Evolutionary conservation across 2,113 vertebrate genomes (phyloP).

Genomic region (Brachionichthys hirsutus): DNA sequence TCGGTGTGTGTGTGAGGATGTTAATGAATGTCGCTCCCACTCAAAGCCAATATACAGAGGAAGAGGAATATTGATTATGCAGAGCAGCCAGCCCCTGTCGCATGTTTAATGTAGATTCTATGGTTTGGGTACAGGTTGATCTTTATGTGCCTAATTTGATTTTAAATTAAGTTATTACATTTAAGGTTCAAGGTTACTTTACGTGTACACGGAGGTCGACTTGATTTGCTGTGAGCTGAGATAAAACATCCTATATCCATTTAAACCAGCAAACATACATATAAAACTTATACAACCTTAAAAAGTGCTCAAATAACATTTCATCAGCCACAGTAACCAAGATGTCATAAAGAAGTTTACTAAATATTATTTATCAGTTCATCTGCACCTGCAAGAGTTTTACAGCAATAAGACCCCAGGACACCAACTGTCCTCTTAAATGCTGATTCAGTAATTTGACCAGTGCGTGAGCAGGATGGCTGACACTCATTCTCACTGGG

Average conservation of each 20-base stretch:
- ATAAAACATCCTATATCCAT: too few species aligned
- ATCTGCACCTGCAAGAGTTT: not conserved
- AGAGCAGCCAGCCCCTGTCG: not conserved
- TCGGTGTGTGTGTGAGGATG: constrained; percentile 3
- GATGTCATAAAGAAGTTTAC: too few species aligned
- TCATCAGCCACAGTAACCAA: too few species aligned
- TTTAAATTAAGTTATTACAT: too few species aligned
- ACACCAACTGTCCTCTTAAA: not conserved
- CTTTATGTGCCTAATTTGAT: too few species aligned
- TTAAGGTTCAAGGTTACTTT: too few species aligned
- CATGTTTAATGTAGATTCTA: not conserved
- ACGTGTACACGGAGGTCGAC: too few species aligned
- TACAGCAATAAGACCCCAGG: not conserved
- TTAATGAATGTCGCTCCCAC: constrained; percentile 1
- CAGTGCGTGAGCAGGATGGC: not conserved
- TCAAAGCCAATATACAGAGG: not conserved
- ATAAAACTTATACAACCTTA: too few species aligned
- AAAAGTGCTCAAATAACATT: too few species aligned
- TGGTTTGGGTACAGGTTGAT: not conserved
- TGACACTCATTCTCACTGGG: not conserved
- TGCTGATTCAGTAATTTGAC: constrained; percentile 1
- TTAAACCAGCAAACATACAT: too few species aligned
- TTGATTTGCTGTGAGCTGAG: too few species aligned
- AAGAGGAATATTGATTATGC: constrained; percentile 15
- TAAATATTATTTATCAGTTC: too few species aligned